Evolutionary conservation across 2,888 invertebrate genomes (phyloP), one percentile per base, ranked within the genome.

Genomic region (Suillia variegata): DNA sequence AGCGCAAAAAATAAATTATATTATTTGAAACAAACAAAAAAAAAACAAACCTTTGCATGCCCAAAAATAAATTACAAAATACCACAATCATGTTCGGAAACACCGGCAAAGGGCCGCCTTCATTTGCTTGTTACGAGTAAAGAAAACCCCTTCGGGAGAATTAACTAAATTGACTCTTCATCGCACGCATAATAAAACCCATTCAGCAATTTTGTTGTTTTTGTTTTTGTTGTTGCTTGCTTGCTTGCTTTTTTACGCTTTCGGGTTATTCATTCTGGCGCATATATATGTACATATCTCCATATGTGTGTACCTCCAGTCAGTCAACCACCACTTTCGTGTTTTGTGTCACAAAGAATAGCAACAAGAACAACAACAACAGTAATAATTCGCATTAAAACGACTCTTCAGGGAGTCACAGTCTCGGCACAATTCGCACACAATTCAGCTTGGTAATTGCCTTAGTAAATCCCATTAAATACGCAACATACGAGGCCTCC

Each of bases 141-240:
- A 4, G 20, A 45, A 45, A 45, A 17, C 45, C 45, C 45, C 45
- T 45, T 45, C 18, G 45, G 45, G 45, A 13, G 20, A 45, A 45
- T 45, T 45, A 45, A 45, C 45, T 45, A 20, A 45, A 45, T 45
- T 45, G 45, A 45, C 45, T 45, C 45, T 45, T 45, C 45, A 45
- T 45, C 20, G 20, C 20, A 20, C 20, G 45, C 20, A 20, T 18
- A 20, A 20, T 12, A 45, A 45, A 45, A 8, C 45, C 20, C 45
- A 20, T 45, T 17, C 45, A 45, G 18, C 45, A 45, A 45, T 4
- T 45, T 17, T 13, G 17, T 17, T 45, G 13, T 45, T 38, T 10
- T 38, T 38, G 18, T 45, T 45, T 18, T 45, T 18, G 3, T 13
- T 6, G 6, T 45, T 6, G 4, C 17, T 13, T 45, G n/a, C n/a